phyloP scores from a whole-genome alignment of 2,113 vertebrate genomes.

The zebrafish (Danio rerio) region GRCz12tu NC_133179.1:9097501-9098000 shows the following conservation, averaged over 20 bases:
- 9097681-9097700: no score
- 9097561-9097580: no score
- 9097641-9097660: no score
- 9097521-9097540: no score
- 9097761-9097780: neutral
- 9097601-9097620: no score
- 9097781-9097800: neutral
- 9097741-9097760: neutral
- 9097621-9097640: no score
- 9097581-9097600: no score
- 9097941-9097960: slow-evolving; percentile 18
- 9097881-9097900: slow-evolving; percentile 24
- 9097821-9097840: slow-evolving; percentile 13
- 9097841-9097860: neutral
- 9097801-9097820: neutral
- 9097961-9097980: slow-evolving; percentile 40
- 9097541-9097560: no score
- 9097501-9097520: no score
- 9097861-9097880: slow-evolving; percentile 24
- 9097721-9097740: neutral
- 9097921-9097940: slow-evolving; percentile 48
- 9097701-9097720: no score
- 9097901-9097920: slow-evolving; percentile 45
- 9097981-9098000: slow-evolving; percentile 20
- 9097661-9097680: no score